These are phyloP conservation scores for Ashinkailepas kermadecensis DNA, from an alignment of 2,888 invertebrate genomes.

Conservation along the genomic window DNA sequence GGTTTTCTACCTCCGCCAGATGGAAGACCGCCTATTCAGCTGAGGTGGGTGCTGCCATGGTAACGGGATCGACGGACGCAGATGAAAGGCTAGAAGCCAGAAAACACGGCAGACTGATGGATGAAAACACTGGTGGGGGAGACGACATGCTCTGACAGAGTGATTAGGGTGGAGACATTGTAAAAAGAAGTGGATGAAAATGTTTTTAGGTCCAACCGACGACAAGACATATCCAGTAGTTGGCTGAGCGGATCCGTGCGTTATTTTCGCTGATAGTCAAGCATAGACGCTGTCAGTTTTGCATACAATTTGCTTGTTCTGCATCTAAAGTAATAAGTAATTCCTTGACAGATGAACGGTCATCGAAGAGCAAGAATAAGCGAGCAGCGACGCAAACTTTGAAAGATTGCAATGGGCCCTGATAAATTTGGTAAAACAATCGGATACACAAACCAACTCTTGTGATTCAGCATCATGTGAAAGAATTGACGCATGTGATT, in stretches of 20 bases:
- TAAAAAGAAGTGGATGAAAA: neutral
- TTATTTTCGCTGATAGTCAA: too few relatives aligned
- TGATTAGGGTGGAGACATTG: neutral
- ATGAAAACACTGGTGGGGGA: neutral
- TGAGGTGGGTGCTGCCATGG: conserved; percentile 1
- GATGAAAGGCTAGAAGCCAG: neutral
- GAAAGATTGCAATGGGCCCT: too few relatives aligned
- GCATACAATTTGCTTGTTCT: too few relatives aligned
- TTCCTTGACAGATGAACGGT: too few relatives aligned
- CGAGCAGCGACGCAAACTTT: too few relatives aligned
- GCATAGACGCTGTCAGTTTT: too few relatives aligned
- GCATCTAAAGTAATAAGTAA: too few relatives aligned
- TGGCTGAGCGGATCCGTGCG: neutral
- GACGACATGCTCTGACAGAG: neutral
- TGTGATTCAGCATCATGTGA: too few relatives aligned
- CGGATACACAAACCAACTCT: too few relatives aligned
- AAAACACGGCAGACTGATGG: neutral
- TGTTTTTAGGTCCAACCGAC: neutral
- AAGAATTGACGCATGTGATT: too few relatives aligned
- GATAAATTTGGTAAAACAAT: too few relatives aligned
- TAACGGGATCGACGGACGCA: neutral
- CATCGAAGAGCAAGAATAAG: too few relatives aligned
- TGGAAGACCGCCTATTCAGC: neutral
- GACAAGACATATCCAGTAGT: neutral
- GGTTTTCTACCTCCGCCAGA: neutral